phyloP scores from a whole-genome alignment of 2,113 vertebrate genomes.

The Columbina picui region DNA sequence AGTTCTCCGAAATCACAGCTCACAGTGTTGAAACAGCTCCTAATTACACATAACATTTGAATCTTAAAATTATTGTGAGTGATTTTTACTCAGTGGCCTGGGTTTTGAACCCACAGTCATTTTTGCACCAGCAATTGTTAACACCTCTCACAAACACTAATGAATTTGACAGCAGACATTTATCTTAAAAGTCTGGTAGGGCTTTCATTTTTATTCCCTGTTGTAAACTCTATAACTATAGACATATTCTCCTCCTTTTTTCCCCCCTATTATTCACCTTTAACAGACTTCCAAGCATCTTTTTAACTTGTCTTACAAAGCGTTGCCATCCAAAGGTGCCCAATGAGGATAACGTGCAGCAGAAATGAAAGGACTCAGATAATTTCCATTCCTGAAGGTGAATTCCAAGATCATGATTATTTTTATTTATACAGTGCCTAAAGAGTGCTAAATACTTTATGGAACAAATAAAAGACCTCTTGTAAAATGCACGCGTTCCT shows the following conservation, averaged over 20 bases:
- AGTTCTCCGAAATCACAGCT: background rate
- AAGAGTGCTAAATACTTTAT: constrained; percentile 66
- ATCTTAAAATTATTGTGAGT: constrained; percentile 8
- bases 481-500: constrained; percentile 56
- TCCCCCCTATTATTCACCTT: background rate
- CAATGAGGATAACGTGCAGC: constrained; percentile 12
- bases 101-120: constrained; percentile 2
- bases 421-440: constrained; percentile 64
- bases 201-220: constrained; percentile 41
- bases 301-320: constrained; percentile 47
- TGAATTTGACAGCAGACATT: constrained; percentile 49
- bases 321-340: background rate
- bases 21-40: background rate
- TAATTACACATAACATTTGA: background rate
- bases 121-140: background rate
- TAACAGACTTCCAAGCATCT: constrained; percentile 34
- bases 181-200: constrained; percentile 1
- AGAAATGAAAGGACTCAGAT: constrained; percentile 16
- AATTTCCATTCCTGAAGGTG: constrained; percentile 64
- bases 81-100: constrained; percentile 28
- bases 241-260: background rate
- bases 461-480: constrained; percentile 64
- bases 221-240: background rate
- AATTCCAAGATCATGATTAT: constrained; percentile 58
- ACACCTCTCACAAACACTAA: background rate